These are phyloP conservation scores for Gortyna flavago DNA, from an alignment of 2,888 invertebrate species.

Conservation along the genomic window DNA sequence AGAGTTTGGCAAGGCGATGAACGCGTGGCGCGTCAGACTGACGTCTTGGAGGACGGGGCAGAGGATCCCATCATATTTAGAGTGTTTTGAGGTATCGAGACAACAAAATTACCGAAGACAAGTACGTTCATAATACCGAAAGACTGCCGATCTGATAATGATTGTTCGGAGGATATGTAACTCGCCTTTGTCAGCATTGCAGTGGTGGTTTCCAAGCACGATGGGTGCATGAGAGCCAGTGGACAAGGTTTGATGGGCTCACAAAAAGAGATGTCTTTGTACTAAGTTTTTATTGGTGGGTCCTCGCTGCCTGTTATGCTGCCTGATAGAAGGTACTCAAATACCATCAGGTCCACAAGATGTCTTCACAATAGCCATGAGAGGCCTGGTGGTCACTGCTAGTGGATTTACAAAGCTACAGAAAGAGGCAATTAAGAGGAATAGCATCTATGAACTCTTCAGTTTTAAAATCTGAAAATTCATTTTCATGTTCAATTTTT, in stretches of 20 bases:
- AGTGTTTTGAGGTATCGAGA: neutral
- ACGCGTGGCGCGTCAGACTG: too few relatives aligned
- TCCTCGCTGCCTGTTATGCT: conserved; percentile 94
- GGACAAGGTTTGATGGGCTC: conserved; percentile 90
- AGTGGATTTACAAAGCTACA: conserved; percentile 89
- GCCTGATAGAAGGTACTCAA: conserved; percentile 92
- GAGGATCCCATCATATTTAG: too few relatives aligned
- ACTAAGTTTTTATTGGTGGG: conserved; percentile 94
- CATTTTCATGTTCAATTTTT: neutral
- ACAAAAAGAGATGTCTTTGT: conserved; percentile 94
- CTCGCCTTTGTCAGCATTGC: conserved; percentile 91
- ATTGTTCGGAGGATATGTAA: conserved; percentile 91
- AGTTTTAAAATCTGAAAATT: neutral
- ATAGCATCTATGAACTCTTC: neutral
- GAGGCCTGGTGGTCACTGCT: conserved; percentile 91
- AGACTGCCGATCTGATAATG: conserved; percentile 85
- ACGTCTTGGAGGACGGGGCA: too few relatives aligned
- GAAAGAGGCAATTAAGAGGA: conserved; percentile 58
- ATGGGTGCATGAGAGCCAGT: conserved; percentile 92
- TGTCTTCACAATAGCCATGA: conserved; percentile 95
- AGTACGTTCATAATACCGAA: conserved; percentile 89
- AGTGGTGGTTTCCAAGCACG: conserved; percentile 89
- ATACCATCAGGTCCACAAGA: conserved; percentile 94
- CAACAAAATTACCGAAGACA: conserved; percentile 80
- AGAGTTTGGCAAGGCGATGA: too few relatives aligned